phyloP scores from a whole-genome alignment of 2,113 vertebrate genomes.

The Macaca nemestrina region DNA sequence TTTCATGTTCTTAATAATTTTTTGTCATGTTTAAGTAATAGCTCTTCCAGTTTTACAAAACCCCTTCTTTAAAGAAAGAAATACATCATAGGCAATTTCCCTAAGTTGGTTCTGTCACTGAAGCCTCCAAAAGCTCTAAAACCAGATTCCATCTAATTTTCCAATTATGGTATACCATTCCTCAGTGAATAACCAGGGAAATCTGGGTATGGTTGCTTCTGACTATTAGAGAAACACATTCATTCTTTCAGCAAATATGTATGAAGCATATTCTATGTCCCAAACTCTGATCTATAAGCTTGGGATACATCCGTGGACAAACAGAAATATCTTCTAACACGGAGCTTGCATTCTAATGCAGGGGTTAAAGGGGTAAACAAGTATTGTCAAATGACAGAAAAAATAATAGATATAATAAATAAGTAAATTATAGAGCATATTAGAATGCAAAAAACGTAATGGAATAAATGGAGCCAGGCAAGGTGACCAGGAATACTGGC shows the following conservation, averaged over 20 bases:
- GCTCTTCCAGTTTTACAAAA: no score
- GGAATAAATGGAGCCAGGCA: neutral
- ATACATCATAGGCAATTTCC: neutral
- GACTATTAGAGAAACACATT: neutral
- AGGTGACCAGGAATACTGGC: neutral
- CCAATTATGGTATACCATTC: neutral
- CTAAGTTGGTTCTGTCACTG: neutral
- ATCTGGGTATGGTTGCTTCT: neutral
- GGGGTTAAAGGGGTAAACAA: neutral
- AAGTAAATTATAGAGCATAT: neutral
- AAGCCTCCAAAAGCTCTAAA: neutral
- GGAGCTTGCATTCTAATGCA: neutral
- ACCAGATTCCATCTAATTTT: neutral
- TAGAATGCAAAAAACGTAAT: neutral
- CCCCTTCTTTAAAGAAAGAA: no score
- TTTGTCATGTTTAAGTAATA: neutral
- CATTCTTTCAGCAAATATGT: neutral
- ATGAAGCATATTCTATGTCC: neutral
- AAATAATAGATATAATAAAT: neutral
- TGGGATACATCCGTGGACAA: neutral
- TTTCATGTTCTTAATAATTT: neutral
- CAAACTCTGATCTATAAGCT: neutral
- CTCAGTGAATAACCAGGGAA: neutral
- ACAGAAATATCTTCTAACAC: neutral
- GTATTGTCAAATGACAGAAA: neutral